Evolutionary conservation across 2,113 vertebrate genomes (phyloP), one percentile per base, ranked within the genome.

Genomic region (Myodes glareolus): DNA sequence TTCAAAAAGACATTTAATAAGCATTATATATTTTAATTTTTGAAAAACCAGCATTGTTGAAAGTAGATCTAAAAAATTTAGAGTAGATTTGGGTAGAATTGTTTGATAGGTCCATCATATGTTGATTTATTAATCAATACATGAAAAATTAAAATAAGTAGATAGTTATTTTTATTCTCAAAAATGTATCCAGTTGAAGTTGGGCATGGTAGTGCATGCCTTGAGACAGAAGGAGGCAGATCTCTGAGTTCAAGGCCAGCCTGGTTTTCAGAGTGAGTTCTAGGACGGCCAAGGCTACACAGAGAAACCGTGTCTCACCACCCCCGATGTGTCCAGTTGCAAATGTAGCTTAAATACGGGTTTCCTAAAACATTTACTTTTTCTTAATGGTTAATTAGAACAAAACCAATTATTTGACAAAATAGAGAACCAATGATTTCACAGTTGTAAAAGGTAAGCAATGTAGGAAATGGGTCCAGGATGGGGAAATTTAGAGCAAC

Each of bases 141-240:
- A 70, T 42, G 58, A 84, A 75, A 70, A 31, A 47, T 96, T 96
- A 17, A 70, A 97, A n/a, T 75, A 94, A 87, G 12, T 63, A 93
- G 25, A 10, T 31, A 85, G 50, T 42, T 29, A 61, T 58, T 82
- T 58, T 81, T 52, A 58, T 84, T 84, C 13, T 84, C 7, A 63
- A 84, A 63, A 42, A 29, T 63, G 1, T 63, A 42, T 84, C n/a
- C 58, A 84, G n/a, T 63, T 84, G 81, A 84, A 63, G 13, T 27
- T 39, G 39, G 55, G 58, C 55, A 84, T 17, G 55, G 25, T 42
- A n/a, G 55, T 31, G 11, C 13, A 17, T 5, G n/a, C 39, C 29
- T 86, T 47, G 50, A 82, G 23, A 13, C 55, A 84, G 50, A 81
- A 52, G 55, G 55, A 17, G 12, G 29, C 13, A 23, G 55, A 84